Evolutionary conservation across 1,140 invertebrate genomes (phyloP).

Genomic region (Micrasema minimum): DNA sequence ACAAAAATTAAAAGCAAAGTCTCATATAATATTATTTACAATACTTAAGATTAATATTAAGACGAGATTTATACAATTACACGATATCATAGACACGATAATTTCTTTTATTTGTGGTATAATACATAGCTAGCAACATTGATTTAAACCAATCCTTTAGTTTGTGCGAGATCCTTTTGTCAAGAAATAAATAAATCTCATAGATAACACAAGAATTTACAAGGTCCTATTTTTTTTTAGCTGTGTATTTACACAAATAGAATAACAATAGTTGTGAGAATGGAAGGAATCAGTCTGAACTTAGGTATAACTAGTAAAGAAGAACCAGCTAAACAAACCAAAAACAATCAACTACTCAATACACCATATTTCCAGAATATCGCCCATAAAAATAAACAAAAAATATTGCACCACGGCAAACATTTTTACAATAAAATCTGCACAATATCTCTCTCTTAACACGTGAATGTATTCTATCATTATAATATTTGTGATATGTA

Average conservation of each 20-base stretch:
- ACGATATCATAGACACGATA: conserved; percentile 41
- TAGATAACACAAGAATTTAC: too few species aligned
- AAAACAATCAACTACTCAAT: conserved; percentile 5
- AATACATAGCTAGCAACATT: conserved; percentile 35
- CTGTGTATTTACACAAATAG: conserved; percentile 4
- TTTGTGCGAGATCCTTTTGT: conserved; percentile 44
- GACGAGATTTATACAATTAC: conserved; percentile 43
- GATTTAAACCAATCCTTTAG: conserved; percentile 18
- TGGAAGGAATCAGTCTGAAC: conserved; percentile 43
- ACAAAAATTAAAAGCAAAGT: conserved; percentile 43
- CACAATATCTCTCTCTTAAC: conserved; percentile 23
- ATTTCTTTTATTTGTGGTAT: conserved; percentile 31
- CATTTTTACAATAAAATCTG: conserved; percentile 27
- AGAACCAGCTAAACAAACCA: background rate
- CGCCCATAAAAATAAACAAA: conserved; percentile 9
- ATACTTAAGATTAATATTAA: conserved; percentile 32
- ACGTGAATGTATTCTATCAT: conserved; percentile 11
- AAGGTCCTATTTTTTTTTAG: conserved; percentile 5
- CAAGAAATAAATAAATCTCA: background rate
- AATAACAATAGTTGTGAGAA: conserved; percentile 6
- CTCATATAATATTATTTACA: conserved; percentile 45
- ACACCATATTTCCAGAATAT: conserved; percentile 6
- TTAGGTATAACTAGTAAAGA: conserved; percentile 19
- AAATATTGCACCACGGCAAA: conserved; percentile 28
- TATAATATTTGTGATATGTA: conserved; percentile 37